Evolutionary conservation across 2,888 invertebrate species (phyloP), one percentile per base, ranked within the genome.

Genomic region (Penaeus monodon): DNA sequence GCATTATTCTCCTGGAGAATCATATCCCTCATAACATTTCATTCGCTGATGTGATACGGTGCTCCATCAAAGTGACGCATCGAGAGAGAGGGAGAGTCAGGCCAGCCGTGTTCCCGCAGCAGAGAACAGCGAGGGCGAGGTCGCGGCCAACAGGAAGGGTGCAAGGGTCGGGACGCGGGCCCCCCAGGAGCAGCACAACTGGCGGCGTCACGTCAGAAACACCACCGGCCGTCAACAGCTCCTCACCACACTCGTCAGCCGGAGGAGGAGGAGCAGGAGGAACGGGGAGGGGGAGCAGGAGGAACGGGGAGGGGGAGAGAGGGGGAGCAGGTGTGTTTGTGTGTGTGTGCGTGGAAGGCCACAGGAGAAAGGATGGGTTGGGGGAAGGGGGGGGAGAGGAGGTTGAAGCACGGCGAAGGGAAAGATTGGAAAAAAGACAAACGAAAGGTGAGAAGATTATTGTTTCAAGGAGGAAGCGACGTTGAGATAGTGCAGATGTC

Each of bases 171-270:
- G 66, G 66, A 33, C 80, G 33, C 57, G 63, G 78, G 66, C 66
- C 65, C 66, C 80, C 80, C 66, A 33, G 66, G 80, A 65, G 80
- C 65, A 10, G 66, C 33, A 80, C 80, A 80, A 80, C 38, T 33
- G 24, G 33, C 64, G 33, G 33, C 33, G 80, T 80, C 80, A 80
- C 66, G 66, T 80, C 80, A 29, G 64, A 80, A 80, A 80, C 80
- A 80, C 66, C 80, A 66, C 65, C 65, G 33, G 66, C 80, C 80
- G 66, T 80, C 80, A 80, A 44, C 80, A 80, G 64, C 64, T 80
- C 80, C 80, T 66, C 66, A 65, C 80, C 33, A 44, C 64, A 63
- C 27, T 64, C 79, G 79, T 79, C 79, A 79, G 33, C 64, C 79
- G 17, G 63, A n/a, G 33, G 22, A 49, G 76, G 76, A 44, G 66